These are phyloP conservation scores for Sterna hirundo DNA, from an alignment of 2,113 vertebrate genomes.

Conservation along the genomic window DNA sequence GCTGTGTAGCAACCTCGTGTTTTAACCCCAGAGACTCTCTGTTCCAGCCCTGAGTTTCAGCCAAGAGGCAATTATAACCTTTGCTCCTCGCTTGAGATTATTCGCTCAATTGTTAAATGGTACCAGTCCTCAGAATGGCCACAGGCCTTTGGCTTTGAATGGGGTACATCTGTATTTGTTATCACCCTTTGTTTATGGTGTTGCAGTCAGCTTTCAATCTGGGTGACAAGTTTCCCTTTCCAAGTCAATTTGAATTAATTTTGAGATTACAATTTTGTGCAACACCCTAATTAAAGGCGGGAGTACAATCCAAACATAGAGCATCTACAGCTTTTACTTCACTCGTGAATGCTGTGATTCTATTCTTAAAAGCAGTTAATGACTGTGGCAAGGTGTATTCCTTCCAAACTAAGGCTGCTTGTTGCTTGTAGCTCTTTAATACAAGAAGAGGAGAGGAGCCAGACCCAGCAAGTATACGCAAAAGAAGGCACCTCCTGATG, in stretches of 20 bases:
- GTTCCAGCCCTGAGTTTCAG: not conserved
- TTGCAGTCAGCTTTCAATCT: constrained; percentile 19
- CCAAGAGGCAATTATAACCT: not conserved
- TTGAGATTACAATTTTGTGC: constrained; percentile 10
- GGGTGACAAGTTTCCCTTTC: not conserved
- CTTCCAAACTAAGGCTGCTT: not conserved
- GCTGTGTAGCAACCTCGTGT: not conserved
- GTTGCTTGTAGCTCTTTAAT: not conserved
- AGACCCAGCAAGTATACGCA: not conserved
- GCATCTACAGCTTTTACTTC: constrained; percentile 12
- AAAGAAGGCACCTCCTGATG: not conserved
- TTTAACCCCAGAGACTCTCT: not conserved
- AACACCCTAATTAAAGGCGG: not conserved
- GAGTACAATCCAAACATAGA: constrained; percentile 26
- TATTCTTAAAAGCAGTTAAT: constrained; percentile 34
- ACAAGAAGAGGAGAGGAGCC: not conserved
- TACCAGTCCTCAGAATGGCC: not conserved
- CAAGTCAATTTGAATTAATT: constrained; percentile 42
- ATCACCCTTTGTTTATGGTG: not conserved
- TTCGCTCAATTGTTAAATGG: not conserved
- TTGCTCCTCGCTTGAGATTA: not conserved
- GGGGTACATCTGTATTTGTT: not conserved
- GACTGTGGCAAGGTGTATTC: not conserved
- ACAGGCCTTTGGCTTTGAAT: not conserved
- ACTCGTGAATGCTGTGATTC: not conserved